Evolutionary conservation across 2,113 vertebrate genomes (phyloP).

Genomic region (Erythrocercus mccallii): DNA sequence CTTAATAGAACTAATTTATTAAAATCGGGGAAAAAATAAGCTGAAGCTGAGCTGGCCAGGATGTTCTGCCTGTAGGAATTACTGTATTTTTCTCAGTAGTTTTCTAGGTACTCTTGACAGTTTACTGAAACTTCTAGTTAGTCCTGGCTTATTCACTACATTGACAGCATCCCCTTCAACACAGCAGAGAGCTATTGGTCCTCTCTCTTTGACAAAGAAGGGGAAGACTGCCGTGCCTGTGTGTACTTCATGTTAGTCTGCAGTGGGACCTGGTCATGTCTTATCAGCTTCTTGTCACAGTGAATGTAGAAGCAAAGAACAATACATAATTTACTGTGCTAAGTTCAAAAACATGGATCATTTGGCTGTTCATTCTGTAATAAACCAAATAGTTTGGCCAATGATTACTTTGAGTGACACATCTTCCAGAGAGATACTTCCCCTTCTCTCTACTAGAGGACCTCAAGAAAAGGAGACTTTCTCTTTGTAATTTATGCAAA

Average conservation of each 20-base stretch:
- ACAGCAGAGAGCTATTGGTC: neutral
- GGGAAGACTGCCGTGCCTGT: neutral
- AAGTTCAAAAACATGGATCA: neutral
- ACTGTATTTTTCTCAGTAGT: neutral
- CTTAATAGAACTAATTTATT: neutral
- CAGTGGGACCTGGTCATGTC: neutral
- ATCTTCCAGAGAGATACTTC: neutral
- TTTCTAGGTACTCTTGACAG: neutral
- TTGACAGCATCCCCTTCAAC: neutral
- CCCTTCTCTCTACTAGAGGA: neutral
- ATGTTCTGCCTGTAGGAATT: neutral
- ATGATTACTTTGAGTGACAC: neutral
- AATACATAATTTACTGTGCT: neutral
- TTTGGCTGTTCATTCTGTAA: neutral
- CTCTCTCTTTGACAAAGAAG: neutral
- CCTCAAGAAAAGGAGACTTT: neutral
- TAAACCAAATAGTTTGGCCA: neutral
- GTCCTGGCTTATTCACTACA: accelerated
- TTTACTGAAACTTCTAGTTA: neutral
- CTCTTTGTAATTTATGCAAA: neutral
- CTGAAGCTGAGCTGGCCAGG: neutral
- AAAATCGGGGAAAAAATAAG: neutral
- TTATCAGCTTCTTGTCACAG: neutral
- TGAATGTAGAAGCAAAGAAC: neutral
- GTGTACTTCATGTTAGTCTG: neutral